Base-by-base conservation (phyloP, 2,113 vertebrate species). In the Myrmecophaga tridactyla region DNA sequence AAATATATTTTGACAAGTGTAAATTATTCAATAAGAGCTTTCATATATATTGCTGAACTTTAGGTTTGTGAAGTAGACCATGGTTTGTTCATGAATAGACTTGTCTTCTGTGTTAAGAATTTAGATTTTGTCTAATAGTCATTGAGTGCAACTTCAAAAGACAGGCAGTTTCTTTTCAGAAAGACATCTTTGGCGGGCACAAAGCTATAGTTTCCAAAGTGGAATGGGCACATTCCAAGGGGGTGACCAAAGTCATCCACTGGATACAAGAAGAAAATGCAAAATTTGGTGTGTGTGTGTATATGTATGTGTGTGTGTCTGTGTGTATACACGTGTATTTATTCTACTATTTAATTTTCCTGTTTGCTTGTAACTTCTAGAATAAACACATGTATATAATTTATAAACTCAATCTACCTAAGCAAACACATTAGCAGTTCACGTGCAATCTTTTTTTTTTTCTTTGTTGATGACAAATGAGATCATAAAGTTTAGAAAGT, bases 401-500 rank as follows among this genome's bases (percentile, higher is more conserved):
- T 25, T 31, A 86, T 69, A 60, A 72, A 76, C 39, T 56, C 23
- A 69, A 29, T 1, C 21, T 69, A 83, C 9, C 51, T 73, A 63
- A 77, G 51, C n/a, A 72, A 60, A 86, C 7, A 41, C 39, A 48
- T 34, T 51, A 39, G 21, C 53, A 48, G 9, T 73, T 80, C 48
- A 76, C 12, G 1, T 36, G 36, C 31, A 78, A 65, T n/a, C n/a
- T n/a, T n/a, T n/a, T n/a, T n/a, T n/a, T n/a, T n/a, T n/a, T n/a
- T n/a, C n/a, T n/a, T n/a, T 80, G 23, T 31, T 92, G 56, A 73
- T 67, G 69, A 29, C 12, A 73, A 27, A 23, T 14, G 8, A 81
- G 14, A 75, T 48, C 14, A 67, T n/a, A 83, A 87, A 12, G 10
- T 43, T 90, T 84, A 69, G 36, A 92, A 90, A 78, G 18, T 75